A percentile compares a stretch with the other conserved stretches of the same genome.
phyloP scores from a whole-genome alignment of 2,888 invertebrate species.

The Drosophila lacicola region DNA sequence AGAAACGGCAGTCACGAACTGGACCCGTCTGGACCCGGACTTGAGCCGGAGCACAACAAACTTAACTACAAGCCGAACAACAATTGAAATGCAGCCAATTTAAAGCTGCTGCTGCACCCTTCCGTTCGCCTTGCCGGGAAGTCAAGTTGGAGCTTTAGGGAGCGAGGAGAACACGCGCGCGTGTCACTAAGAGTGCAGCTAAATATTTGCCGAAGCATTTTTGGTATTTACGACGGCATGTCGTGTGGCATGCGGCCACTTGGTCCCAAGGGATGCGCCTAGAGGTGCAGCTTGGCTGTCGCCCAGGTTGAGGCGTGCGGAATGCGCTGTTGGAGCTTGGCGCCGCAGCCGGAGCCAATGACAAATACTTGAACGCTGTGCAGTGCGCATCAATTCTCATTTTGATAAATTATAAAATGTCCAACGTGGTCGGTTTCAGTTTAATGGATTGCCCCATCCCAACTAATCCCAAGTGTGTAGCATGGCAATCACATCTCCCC shows the following conservation, averaged over 20 bases:
- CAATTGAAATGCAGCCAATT: slow-evolving; percentile 25
- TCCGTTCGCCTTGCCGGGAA: background rate
- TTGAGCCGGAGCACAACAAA: slow-evolving; percentile 28
- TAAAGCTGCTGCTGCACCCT: slow-evolving; percentile 52
- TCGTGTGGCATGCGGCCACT: slow-evolving; percentile 65
- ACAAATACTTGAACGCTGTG: slow-evolving; percentile 44
- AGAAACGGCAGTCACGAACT: slow-evolving; percentile 67
- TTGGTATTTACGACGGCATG: slow-evolving; percentile 77
- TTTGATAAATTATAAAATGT: slow-evolving; percentile 80
- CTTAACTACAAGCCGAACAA: slow-evolving; percentile 25
- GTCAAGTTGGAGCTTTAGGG: background rate
- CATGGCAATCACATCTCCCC: too few relatives aligned
- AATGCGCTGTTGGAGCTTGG: slow-evolving; percentile 12
- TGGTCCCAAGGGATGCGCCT: slow-evolving; percentile 34
- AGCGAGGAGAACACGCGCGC: slow-evolving; percentile 27
- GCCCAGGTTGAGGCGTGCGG: slow-evolving; percentile 11
- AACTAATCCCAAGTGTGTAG: slow-evolving; percentile 10
- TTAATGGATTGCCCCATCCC: slow-evolving; percentile 51
- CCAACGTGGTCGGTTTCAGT: slow-evolving; percentile 42
- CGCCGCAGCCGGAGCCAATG: slow-evolving; percentile 23
- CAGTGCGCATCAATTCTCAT: slow-evolving; percentile 76
- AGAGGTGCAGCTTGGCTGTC: slow-evolving; percentile 25
- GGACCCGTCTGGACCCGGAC: background rate
- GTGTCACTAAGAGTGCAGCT: slow-evolving; percentile 74
- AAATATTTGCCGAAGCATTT: slow-evolving; percentile 78